These are phyloP conservation scores for Ctenoplectra terminalis DNA, from an alignment of 1,140 invertebrate species.

Conservation along the genomic window DNA sequence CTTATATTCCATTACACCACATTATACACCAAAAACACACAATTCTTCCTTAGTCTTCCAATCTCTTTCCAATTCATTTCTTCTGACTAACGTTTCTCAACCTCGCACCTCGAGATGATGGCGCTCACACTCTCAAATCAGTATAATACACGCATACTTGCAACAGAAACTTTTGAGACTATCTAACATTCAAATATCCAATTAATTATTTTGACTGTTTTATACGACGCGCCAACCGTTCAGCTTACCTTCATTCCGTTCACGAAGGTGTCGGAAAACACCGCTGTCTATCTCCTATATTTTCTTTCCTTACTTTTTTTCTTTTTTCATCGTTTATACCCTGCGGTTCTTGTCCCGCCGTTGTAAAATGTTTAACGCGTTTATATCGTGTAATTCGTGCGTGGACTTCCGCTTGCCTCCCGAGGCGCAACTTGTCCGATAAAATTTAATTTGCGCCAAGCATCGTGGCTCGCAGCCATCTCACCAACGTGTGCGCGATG, in stretches of 20 bases:
- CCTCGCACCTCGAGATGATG: no score
- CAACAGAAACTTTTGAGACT: no score
- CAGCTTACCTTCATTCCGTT: no score
- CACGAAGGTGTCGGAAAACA: no score
- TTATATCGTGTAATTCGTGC: conserved; percentile 51
- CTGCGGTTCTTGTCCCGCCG: neutral
- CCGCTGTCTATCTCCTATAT: neutral
- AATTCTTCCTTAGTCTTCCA: no score
- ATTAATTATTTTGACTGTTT: neutral
- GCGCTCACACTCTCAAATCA: no score
- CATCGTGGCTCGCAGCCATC: conserved; percentile 23
- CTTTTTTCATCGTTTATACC: neutral
- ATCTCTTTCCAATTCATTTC: no score
- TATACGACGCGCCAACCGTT: neutral
- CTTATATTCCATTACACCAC: no score
- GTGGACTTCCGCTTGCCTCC: conserved; percentile 7
- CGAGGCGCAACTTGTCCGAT: conserved; percentile 51
- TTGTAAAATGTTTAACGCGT: conserved; percentile 45
- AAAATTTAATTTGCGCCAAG: conserved; percentile 65
- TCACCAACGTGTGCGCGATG: conserved; percentile 16
- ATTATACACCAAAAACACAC: no score
- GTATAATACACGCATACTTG: no score
- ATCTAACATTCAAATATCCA: no score
- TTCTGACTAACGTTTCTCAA: no score
- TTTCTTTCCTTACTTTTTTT: neutral